Evolutionary conservation across 2,113 vertebrate genomes (phyloP), one percentile per base, ranked within the genome.

Genomic region (Solea senegalensis): DNA sequence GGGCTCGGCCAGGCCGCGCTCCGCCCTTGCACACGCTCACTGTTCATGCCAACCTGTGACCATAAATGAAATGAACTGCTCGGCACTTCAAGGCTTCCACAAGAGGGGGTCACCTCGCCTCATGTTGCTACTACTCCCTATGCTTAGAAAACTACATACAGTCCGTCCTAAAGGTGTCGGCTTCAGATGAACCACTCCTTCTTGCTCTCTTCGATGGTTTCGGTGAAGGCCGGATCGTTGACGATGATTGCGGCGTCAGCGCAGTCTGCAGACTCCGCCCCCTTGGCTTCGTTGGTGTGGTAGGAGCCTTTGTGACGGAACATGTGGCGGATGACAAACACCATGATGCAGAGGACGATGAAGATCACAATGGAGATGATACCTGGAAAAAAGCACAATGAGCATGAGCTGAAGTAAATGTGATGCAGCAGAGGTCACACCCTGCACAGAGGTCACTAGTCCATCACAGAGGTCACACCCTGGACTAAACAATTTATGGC

Each of bases 301-400:
- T 99, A 99, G 69, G 97, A 98, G 48, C 98, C 98, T 92, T 99
- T 99, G 88, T 99, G 97, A 65, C 95, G 97, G 81, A 99, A 99
- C 96, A 98, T 94, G 84, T 99, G 97, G 41, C 98, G 96, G 27
- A 99, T 94, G 74, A 97, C 92, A 80, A 99, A 96, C 84, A 97
- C 96, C 92, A 99, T 74, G 21, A 98, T 95, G 93, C 96, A 97
- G 62, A 99, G 94, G 69, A 96, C 95, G 44, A 92, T 94, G 91
- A 98, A 97, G 86, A 99, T 96, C 79, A 98, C 97, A 82, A 96
- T 94, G 0, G 97, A 96, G 1, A 99, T 95, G 88, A 99, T 93
- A 0, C 98, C 98, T 99, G 72, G 14, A 10, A 10, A 14, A 1
- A 55, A 66, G 50, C 8, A 63, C 45, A 57, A 14, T 6, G 44